These are phyloP conservation scores for Myocastor coypus DNA, from an alignment of 2,113 vertebrate genomes.

Conservation along the genomic window DNA sequence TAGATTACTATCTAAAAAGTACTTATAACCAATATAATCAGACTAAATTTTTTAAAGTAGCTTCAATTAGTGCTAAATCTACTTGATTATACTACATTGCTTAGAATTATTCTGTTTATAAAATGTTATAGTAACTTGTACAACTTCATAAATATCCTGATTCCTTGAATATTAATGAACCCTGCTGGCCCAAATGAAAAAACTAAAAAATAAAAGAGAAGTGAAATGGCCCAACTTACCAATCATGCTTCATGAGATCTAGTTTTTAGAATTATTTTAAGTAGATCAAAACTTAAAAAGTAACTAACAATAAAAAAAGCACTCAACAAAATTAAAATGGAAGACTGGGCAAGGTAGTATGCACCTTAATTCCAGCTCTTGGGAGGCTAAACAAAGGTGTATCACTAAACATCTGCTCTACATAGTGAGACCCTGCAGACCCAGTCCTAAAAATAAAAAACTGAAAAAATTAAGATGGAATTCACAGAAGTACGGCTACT, in stretches of 20 bases:
- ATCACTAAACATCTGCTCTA: too few relatives aligned
- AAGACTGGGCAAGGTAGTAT: too few relatives aligned
- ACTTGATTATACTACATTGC: not conserved
- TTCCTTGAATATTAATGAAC: slow-evolving; percentile 40
- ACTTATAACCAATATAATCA: slow-evolving; percentile 24
- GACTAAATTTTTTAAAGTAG: slow-evolving; percentile 9
- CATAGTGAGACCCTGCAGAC: too few relatives aligned
- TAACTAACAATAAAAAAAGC: not conserved
- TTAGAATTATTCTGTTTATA: slow-evolving; percentile 32
- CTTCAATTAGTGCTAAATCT: not conserved
- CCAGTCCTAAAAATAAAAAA: too few relatives aligned
- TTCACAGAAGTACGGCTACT: slow-evolving; percentile 23
- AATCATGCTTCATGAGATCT: not conserved
- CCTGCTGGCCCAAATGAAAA: not conserved
- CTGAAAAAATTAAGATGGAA: slow-evolving; percentile 55
- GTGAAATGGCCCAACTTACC: not conserved
- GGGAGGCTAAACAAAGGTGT: too few relatives aligned
- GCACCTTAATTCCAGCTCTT: too few relatives aligned
- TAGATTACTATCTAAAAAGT: not conserved
- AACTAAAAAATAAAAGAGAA: slow-evolving; percentile 40
- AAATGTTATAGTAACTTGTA: slow-evolving; percentile 45
- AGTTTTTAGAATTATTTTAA: slow-evolving; percentile 10
- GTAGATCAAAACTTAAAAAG: slow-evolving; percentile 35
- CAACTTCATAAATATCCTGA: not conserved
- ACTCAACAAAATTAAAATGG: too few relatives aligned